Percentiles rank a stretch among this genome's conserved stretches.
phyloP scores from a whole-genome alignment of 2,888 invertebrate genomes.

The Blastobasis lacticolella region DNA sequence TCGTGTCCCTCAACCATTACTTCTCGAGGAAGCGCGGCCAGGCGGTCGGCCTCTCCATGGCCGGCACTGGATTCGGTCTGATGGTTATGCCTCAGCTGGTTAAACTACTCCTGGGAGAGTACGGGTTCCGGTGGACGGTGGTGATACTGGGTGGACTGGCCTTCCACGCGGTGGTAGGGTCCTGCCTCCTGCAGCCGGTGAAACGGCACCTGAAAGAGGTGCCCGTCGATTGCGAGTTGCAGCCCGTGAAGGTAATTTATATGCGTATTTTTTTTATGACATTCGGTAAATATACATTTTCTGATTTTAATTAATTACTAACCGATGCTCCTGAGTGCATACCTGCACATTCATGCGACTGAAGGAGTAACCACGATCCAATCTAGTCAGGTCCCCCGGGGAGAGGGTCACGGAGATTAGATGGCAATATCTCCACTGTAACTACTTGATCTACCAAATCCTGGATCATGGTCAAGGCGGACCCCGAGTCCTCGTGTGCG shows the following conservation, averaged over 20 bases:
- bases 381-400: too few relatives aligned
- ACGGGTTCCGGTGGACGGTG: conserved; percentile 79
- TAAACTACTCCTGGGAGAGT: conserved; percentile 75
- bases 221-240: conserved; percentile 70
- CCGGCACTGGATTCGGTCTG: conserved; percentile 85
- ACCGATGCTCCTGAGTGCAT: too few relatives aligned
- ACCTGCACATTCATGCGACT: too few relatives aligned
- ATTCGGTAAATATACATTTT: too few relatives aligned
- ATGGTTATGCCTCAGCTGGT: conserved; percentile 87
- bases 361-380: too few relatives aligned
- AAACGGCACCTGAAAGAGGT: conserved; percentile 80
- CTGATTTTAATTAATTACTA: too few relatives aligned
- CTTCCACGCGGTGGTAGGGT: conserved; percentile 79
- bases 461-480: too few relatives aligned
- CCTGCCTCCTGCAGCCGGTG: conserved; percentile 80
- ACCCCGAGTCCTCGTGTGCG: too few relatives aligned
- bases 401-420: too few relatives aligned
- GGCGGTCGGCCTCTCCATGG: conserved; percentile 86
- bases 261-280: too few relatives aligned
- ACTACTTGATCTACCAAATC: too few relatives aligned
- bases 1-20: conserved; percentile 85
- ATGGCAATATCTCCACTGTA: too few relatives aligned
- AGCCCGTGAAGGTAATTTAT: conserved; percentile 50
- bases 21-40: conserved; percentile 85
- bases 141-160: conserved; percentile 79